Evolutionary conservation across 2,888 invertebrate genomes (phyloP).

Genomic region (Acleris holmiana): DNA sequence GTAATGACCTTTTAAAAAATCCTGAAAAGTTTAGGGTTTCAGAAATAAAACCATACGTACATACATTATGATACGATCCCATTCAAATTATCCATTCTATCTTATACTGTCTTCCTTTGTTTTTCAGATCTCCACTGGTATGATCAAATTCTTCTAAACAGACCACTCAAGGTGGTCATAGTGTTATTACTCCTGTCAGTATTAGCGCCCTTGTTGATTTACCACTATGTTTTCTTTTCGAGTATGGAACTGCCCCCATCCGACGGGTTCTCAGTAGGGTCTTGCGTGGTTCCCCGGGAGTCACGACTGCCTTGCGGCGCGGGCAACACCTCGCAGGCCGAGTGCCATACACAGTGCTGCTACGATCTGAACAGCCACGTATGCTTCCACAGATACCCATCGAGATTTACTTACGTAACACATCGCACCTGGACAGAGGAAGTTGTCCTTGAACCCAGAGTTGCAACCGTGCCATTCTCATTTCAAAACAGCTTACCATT

Average conservation of each 20-base stretch:
- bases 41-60: no score
- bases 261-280: conserved; percentile 71
- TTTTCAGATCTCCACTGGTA: conserved; percentile 70
- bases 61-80: no score
- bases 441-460: conserved; percentile 58
- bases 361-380: conserved; percentile 67
- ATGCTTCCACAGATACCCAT: conserved; percentile 82
- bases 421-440: conserved; percentile 64
- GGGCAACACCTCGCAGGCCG: conserved; percentile 52
- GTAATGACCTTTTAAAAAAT: no score
- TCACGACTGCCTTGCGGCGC: conserved; percentile 68
- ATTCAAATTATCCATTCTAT: no score
- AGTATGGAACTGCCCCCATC: conserved; percentile 56
- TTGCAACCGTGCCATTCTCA: conserved; percentile 62
- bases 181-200: conserved; percentile 54
- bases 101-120: no score
- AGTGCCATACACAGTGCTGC: conserved; percentile 80
- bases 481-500: conserved; percentile 53
- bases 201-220: conserved; percentile 62
- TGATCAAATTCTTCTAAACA: conserved; percentile 66
- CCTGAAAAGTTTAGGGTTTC: no score
- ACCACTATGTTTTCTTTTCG: conserved; percentile 58
- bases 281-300: conserved; percentile 62
- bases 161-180: conserved; percentile 60
- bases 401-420: conserved; percentile 76